phyloP scores from a whole-genome alignment of 2,888 invertebrate species.

The Argynnis bischoffii region DNA sequence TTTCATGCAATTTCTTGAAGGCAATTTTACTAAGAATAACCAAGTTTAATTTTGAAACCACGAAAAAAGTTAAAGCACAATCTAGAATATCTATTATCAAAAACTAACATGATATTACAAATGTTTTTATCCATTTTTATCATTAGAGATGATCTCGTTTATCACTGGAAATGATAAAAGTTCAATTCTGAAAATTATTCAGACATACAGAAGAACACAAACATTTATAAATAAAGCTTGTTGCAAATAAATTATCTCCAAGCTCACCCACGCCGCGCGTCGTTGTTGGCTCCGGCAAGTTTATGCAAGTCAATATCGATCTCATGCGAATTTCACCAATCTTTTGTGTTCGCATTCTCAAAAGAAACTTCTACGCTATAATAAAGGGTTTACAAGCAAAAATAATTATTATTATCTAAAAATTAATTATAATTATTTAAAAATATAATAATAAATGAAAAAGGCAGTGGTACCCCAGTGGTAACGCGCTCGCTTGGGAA shows the following conservation, averaged over 20 bases:
- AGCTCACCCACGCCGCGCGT: conserved; percentile 29
- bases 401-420: no score
- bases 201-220: not conserved
- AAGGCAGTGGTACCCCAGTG: no score
- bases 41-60: no score
- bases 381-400: not conserved
- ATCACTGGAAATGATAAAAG: no score
- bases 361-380: not conserved
- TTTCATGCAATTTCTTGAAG: not conserved
- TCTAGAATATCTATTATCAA: no score
- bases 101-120: no score
- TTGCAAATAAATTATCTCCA: conserved; percentile 17
- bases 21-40: not conserved
- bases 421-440: no score
- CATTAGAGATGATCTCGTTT: no score
- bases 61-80: no score
- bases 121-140: no score
- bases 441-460: no score
- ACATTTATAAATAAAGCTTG: conserved; percentile 17
- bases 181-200: not conserved
- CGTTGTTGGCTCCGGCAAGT: conserved; percentile 24
- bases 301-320: conserved; percentile 34
- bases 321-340: conserved; percentile 3
- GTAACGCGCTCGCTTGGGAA: no score
- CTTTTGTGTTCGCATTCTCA: not conserved